Evolutionary conservation across 2,888 invertebrate species (phyloP).

Genomic region (Bedellia somnulentella): DNA sequence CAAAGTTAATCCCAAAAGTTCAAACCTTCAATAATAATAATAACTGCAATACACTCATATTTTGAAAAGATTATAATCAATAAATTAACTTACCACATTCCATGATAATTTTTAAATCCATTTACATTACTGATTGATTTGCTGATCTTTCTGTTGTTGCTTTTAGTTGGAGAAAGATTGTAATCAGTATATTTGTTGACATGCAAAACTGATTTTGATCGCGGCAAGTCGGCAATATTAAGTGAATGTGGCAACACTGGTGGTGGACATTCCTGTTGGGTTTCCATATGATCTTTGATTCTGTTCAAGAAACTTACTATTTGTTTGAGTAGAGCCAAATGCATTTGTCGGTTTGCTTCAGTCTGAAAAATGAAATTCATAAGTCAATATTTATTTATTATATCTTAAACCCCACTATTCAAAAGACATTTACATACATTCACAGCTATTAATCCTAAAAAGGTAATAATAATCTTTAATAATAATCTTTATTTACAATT

Average conservation of each 20-base stretch:
- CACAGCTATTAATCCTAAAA: too few species aligned
- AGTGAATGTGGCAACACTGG: slow-evolving; percentile 19
- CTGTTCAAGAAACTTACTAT: slow-evolving; percentile 69
- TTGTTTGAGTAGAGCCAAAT: slow-evolving; percentile 71
- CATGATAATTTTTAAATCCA: slow-evolving; percentile 31
- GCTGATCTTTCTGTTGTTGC: slow-evolving; percentile 38
- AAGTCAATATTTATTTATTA: too few species aligned
- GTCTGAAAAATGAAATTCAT: slow-evolving; percentile 60
- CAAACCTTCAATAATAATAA: too few species aligned
- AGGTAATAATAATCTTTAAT: too few species aligned
- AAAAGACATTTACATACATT: too few species aligned
- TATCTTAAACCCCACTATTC: too few species aligned
- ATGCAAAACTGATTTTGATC: slow-evolving; percentile 40
- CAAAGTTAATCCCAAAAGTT: too few species aligned
- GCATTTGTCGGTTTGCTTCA: slow-evolving; percentile 72
- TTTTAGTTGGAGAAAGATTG: slow-evolving; percentile 24
- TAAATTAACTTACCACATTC: slow-evolving; percentile 25
- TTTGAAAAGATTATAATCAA: too few species aligned
- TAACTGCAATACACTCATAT: too few species aligned
- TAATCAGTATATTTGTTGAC: slow-evolving; percentile 37
- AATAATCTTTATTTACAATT: too few species aligned
- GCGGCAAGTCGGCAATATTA: slow-evolving; percentile 32
- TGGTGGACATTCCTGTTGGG: slow-evolving; percentile 22
- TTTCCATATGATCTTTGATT: slow-evolving; percentile 66
- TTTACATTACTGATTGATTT: slow-evolving; percentile 49